phyloP scores from a whole-genome alignment of 2,113 vertebrate genomes.

The Cyanoderma ruficeps region DNA sequence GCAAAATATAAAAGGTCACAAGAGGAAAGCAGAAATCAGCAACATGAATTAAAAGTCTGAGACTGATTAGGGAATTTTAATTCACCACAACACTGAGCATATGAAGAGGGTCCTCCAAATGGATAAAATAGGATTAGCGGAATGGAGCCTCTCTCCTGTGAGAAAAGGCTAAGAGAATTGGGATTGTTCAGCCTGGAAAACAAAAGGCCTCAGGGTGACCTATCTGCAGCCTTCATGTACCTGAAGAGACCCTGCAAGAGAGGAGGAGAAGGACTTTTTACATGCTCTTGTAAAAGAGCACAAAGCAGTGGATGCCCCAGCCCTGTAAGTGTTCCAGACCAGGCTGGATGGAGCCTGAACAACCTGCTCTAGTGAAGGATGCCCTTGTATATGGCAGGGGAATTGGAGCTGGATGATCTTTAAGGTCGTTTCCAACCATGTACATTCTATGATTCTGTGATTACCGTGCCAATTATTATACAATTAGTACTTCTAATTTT shows the following conservation, averaged over 20 bases:
- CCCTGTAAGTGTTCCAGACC: background rate
- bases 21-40: background rate
- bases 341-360: background rate
- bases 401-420: background rate
- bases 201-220: background rate
- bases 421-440: background rate
- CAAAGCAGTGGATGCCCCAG: background rate
- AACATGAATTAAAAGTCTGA: background rate
- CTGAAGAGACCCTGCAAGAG: background rate
- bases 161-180: background rate
- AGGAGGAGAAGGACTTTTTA: background rate
- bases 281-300: background rate
- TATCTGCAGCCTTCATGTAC: background rate
- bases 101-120: background rate
- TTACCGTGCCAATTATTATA: background rate
- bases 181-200: background rate
- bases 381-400: accelerated
- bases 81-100: background rate
- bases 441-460: background rate
- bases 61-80: background rate
- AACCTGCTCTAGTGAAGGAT: background rate
- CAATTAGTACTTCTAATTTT: background rate
- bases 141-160: background rate
- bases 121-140: background rate
- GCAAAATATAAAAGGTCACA: background rate